Evolutionary conservation across 2,888 invertebrate genomes (phyloP), one percentile per base, ranked within the genome.

Genomic region (Megaustenia siamemsis): DNA sequence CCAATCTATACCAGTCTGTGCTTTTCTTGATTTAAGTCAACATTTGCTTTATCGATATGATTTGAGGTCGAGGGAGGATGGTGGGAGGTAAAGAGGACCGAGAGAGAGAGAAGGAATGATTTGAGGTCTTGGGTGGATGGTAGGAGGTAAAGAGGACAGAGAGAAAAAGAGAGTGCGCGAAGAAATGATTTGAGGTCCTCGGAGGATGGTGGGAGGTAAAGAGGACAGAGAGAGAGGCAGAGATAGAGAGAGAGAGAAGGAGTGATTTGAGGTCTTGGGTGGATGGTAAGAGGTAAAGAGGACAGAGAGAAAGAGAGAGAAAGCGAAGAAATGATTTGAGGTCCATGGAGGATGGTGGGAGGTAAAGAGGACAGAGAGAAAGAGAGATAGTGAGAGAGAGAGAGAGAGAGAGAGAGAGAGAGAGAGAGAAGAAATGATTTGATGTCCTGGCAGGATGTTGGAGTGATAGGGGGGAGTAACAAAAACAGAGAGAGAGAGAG

Each of bases 381-480:
- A n/a, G n/a, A n/a, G n/a, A n/a, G n/a, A n/a, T n/a, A n/a, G n/a
- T n/a, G n/a, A n/a, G n/a, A n/a, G 83, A 77, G 83, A 49, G 77
- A 49, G 49, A 75, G 60, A 75, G 76, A 76, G 76, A 78, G 71
- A 69, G 68, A 56, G 83, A 53, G 35, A 40, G 40, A n/a, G 69
- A 53, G 77, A 83, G 69, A 53, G 68, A 53, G 66, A 78, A 40
- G 35, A n/a, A 43, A 49, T 28, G 66, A 83, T 68, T 49, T 45
- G 66, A 24, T 32, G 71, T 21, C 18, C 21, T 63, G 45, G 68
- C 49, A 45, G 53, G 43, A 78, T 68, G 38, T 97, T 97, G 92
- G 97, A 97, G 12, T 94, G 94, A 78, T 95, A 95, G 90, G 94
- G 94, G 89, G 92, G 92, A 71, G 90, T 90, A 56, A 68, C 78